Evolutionary conservation across 2,797 vertebrate genomes (phyloP).

Genomic region (Tapera naevia): DNA sequence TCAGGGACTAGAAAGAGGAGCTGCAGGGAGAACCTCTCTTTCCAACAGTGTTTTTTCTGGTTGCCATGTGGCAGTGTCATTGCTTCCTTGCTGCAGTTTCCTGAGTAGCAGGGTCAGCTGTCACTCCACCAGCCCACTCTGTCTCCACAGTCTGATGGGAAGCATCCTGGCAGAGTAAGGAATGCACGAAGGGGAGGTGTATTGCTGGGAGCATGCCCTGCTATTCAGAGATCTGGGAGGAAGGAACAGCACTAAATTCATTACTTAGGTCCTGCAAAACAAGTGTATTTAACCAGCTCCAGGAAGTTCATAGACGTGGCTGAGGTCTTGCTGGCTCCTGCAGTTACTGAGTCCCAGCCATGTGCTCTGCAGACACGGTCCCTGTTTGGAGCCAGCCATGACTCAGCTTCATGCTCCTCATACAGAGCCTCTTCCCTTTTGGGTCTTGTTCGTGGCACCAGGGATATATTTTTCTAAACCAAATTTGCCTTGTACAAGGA

Average conservation of each 20-base stretch:
- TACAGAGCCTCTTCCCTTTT: background rate
- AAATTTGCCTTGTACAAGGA: background rate
- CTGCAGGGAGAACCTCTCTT: background rate
- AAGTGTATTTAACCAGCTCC: background rate
- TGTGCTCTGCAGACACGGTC: background rate
- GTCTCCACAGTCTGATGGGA: background rate
- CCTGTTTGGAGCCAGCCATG: background rate
- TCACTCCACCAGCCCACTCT: background rate
- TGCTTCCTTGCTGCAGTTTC: background rate
- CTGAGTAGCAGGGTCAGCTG: background rate
- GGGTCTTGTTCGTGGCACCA: background rate
- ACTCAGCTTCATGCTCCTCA: background rate
- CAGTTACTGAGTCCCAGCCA: background rate
- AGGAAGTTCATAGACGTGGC: background rate
- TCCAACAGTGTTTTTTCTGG: background rate
- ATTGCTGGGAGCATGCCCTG: background rate
- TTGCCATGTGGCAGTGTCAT: background rate
- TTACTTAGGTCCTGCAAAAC: background rate
- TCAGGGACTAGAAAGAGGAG: background rate
- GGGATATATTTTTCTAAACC: background rate
- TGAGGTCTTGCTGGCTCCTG: background rate
- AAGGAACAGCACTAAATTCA: background rate
- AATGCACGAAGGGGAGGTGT: background rate
- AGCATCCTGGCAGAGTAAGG: background rate
- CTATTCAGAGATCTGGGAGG: background rate